Percentiles rank a stretch among this genome's conserved stretches.
These are phyloP conservation scores for Petrolisthes manimaculis DNA, from an alignment of 2,888 invertebrate genomes.

Conservation along the genomic window DNA sequence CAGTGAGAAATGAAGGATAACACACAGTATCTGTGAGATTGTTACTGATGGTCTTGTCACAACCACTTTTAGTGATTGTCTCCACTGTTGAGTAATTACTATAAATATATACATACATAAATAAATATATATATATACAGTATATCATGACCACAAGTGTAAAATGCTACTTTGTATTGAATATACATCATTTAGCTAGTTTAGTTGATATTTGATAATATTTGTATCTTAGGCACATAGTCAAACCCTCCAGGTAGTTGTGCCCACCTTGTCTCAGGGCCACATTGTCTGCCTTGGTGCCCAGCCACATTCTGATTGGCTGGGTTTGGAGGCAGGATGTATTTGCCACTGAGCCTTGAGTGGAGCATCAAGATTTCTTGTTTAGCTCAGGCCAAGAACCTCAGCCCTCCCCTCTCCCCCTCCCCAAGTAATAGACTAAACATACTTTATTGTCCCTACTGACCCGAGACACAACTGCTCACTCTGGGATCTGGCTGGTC, in stretches of 20 bases:
- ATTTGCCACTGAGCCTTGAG: too few relatives aligned
- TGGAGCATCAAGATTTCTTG: too few relatives aligned
- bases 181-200: conserved; percentile 49
- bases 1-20: not conserved
- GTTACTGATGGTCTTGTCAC: conserved; percentile 52
- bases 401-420: too few relatives aligned
- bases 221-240: conserved; percentile 57
- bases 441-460: too few relatives aligned
- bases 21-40: conserved; percentile 6
- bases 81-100: conserved; percentile 42
- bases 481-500: not conserved
- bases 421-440: too few relatives aligned
- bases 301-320: too few relatives aligned
- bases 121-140: conserved; percentile 12
- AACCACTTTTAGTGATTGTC: conserved; percentile 53
- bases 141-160: conserved; percentile 52
- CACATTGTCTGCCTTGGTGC: too few relatives aligned
- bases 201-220: conserved; percentile 54
- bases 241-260: conserved; percentile 53
- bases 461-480: not conserved
- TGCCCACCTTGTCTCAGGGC: not conserved
- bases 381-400: too few relatives aligned
- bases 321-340: too few relatives aligned
- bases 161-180: conserved; percentile 50
- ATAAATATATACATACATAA: conserved; percentile 1